Conservation (phyloP, 1,140 invertebrate species). For the Eufriesea mexicana region DNA sequence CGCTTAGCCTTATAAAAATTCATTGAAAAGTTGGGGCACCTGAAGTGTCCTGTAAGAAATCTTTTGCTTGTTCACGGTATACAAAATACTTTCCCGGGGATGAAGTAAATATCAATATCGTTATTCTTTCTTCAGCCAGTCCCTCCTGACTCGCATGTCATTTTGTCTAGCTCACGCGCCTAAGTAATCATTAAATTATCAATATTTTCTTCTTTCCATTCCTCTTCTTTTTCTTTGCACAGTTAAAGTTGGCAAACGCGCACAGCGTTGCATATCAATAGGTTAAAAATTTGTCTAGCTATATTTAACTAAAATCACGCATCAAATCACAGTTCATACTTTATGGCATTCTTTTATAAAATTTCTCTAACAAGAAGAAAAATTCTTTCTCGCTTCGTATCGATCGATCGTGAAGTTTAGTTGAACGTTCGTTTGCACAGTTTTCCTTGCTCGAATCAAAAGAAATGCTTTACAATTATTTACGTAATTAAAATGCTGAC, state of each 20-base stretch:
- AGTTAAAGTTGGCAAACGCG: slow-evolving; percentile 6
- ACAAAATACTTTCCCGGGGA: slow-evolving; percentile 54
- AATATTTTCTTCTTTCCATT: slow-evolving; percentile 19
- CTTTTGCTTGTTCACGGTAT: slow-evolving; percentile 10
- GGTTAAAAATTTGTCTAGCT: slow-evolving; percentile 37
- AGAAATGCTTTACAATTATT: background rate
- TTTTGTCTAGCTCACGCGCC: slow-evolving; percentile 6
- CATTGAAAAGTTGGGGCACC: slow-evolving; percentile 21
- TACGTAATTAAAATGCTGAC: slow-evolving; percentile 4
- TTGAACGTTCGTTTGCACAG: background rate
- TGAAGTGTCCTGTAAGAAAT: background rate
- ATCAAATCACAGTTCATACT: slow-evolving; percentile 71
- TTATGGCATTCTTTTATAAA: slow-evolving; percentile 46
- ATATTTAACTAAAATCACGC: slow-evolving; percentile 62
- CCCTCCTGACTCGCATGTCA: background rate
- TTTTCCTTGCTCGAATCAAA: background rate
- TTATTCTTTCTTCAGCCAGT: background rate
- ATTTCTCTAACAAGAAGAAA: slow-evolving; percentile 28
- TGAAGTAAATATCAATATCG: slow-evolving; percentile 2
- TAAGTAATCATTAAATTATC: slow-evolving; percentile 36
- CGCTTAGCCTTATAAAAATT: slow-evolving; percentile 52
- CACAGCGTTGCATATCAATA: slow-evolving; percentile 41
- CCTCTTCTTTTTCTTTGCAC: slow-evolving; percentile 28
- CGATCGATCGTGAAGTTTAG: background rate
- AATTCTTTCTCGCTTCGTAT: background rate